Evolutionary conservation across 2,888 invertebrate genomes (phyloP), one percentile per base, ranked within the genome.

Genomic region (Nemotelus pantherinus): DNA sequence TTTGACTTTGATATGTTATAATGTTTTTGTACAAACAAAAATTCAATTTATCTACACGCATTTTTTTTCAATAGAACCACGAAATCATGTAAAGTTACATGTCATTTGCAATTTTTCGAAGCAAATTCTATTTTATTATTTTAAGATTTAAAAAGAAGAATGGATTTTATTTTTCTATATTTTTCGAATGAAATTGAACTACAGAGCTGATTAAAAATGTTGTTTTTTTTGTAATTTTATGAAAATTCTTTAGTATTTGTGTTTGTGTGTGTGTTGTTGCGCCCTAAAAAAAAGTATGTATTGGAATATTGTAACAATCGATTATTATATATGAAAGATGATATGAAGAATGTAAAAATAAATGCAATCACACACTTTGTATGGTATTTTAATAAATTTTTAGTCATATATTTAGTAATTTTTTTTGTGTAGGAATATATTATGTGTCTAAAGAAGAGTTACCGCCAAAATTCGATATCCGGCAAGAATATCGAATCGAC

Each of bases 201-300:
- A 41, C 43, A 41, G 3, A 25, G 9, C 41, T 39, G 25, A 25
- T 63, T 63, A 39, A 63, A 7, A 63, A 25, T 25, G 4, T 25
- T 25, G 1, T 63, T 10, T 7, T 63, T 7, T 63, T 63, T 63
- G 1, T 43, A 4, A 43, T 6, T 5, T 43, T 43, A 9, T 39
- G 9, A 5, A n/a, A n/a, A 63, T 63, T 43, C 63, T 5, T 63
- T 63, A 63, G 63, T 63, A 63, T 63, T 63, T 63, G 7, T 39
- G 63, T 63, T 63, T 58, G 9, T 63, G 63, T 63, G 63, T 63
- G 63, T 63, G 63, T 63, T 10, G 63, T 9, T 50, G 50, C 9
- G 1, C 25, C 25, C 25, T 25, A 1, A 50, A 50, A 7, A n/a
- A 7, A 7, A 50, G 6, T 9, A 25, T 7, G 5, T 50, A 1